Evolutionary conservation across 2,888 invertebrate species (phyloP).

Genomic region (Nomada goodeniana): DNA sequence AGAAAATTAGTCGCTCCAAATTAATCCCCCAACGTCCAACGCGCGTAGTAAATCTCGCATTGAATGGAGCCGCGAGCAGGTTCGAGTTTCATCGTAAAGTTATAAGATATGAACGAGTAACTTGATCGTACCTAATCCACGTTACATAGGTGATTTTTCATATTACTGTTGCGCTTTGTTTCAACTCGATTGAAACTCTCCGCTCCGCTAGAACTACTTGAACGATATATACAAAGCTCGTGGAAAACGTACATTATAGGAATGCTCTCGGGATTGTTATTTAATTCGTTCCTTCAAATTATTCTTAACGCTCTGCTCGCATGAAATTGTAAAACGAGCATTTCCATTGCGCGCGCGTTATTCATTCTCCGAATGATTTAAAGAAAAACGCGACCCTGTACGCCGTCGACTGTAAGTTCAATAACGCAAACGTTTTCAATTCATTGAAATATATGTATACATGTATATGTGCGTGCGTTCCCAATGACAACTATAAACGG

Average conservation of each 20-base stretch:
- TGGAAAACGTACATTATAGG: not conserved
- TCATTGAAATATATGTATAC: too few species aligned
- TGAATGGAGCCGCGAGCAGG: not conserved
- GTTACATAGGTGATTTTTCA: constrained; percentile 1
- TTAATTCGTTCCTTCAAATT: too few species aligned
- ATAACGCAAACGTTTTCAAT: too few species aligned
- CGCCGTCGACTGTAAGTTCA: too few species aligned
- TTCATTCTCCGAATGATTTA: too few species aligned
- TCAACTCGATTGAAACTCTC: not conserved
- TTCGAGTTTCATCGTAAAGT: constrained; percentile 19
- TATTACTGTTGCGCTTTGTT: not conserved
- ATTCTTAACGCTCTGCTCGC: too few species aligned
- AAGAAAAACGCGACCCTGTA: too few species aligned
- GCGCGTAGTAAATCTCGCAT: constrained; percentile 9
- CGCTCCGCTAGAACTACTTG: not conserved
- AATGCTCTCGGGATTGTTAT: too few species aligned
- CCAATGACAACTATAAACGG: too few species aligned
- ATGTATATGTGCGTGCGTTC: too few species aligned
- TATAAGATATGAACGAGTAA: constrained; percentile 33
- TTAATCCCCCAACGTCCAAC: constrained; percentile 6
- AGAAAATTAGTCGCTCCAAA: not conserved
- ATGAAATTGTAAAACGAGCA: too few species aligned
- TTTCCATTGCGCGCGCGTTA: too few species aligned
- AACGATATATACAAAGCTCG: not conserved
- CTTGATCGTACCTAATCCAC: constrained; percentile 20